A percentile compares a stretch with the other conserved stretches of the same genome.
These are phyloP conservation scores for Drosophila pseudoananassae DNA, from an alignment of 1,140 invertebrate genomes.

Conservation along the genomic window DNA sequence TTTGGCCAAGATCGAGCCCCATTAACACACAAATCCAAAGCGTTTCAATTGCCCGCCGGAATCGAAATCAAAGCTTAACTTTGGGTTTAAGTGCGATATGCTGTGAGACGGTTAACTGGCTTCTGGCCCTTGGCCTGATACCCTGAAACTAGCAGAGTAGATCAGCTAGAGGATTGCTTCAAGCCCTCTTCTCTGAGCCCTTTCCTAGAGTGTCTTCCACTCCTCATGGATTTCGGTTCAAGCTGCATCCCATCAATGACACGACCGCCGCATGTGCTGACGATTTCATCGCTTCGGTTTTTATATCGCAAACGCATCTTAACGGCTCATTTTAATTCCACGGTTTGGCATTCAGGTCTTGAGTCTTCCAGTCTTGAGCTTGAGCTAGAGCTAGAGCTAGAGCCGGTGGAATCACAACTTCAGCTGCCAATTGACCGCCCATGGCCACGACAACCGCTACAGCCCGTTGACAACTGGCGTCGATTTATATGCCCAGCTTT, in stretches of 20 bases:
- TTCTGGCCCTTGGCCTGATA: constrained; percentile 13
- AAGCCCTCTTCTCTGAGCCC: too few relatives aligned
- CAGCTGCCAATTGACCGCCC: constrained; percentile 19
- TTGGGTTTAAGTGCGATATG: constrained; percentile 23
- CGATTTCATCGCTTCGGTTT: constrained; percentile 15
- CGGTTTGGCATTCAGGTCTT: not conserved
- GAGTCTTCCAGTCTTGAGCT: constrained; percentile 30
- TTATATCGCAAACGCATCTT: constrained; percentile 34
- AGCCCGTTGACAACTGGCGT: constrained; percentile 62
- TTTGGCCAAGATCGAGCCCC: constrained; percentile 19
- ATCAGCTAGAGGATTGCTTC: not conserved
- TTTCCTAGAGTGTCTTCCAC: not conserved
- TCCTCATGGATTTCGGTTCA: not conserved
- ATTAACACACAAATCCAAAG: constrained; percentile 57
- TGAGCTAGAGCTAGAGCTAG: not conserved
- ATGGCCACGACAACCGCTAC: constrained; percentile 33
- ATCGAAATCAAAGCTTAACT: constrained; percentile 1
- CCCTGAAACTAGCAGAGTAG: not conserved
- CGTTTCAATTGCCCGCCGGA: constrained; percentile 30
- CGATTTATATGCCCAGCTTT: constrained; percentile 64
- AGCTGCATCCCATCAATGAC: constrained; percentile 39
- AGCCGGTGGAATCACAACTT: too few relatives aligned
- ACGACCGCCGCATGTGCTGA: constrained; percentile 19
- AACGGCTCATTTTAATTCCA: constrained; percentile 61
- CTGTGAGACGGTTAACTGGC: constrained; percentile 1